phyloP scores from a whole-genome alignment of 2,888 invertebrate species.

The Drosophila pullipes region DNA sequence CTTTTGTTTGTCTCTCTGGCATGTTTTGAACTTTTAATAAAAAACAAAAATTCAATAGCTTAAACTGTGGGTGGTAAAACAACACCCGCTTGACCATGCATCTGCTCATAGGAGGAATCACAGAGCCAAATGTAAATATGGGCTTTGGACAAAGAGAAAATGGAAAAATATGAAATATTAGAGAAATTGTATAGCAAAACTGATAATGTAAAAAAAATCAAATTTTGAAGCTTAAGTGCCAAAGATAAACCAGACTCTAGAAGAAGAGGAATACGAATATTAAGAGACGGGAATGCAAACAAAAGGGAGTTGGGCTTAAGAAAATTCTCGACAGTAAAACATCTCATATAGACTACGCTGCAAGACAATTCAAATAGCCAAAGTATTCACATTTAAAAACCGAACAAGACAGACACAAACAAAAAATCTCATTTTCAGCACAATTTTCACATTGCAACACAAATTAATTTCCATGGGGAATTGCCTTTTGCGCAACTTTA shows the following conservation, averaged over 20 bases:
- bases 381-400: slow-evolving; percentile 28
- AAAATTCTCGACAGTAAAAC: slow-evolving; percentile 1
- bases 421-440: slow-evolving; percentile 68
- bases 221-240: not conserved
- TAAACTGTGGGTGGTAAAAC: slow-evolving; percentile 30
- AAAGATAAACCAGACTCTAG: not conserved
- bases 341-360: not conserved
- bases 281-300: not conserved
- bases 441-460: slow-evolving; percentile 76
- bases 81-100: not conserved
- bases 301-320: not conserved
- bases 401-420: slow-evolving; percentile 15
- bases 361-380: slow-evolving; percentile 20
- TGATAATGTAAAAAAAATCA: not conserved
- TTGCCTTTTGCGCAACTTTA: slow-evolving; percentile 75
- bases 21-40: slow-evolving; percentile 25
- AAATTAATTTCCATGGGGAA: slow-evolving; percentile 78
- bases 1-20: not conserved
- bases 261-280: not conserved
- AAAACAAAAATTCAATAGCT: slow-evolving; percentile 34
- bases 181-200: slow-evolving; percentile 1
- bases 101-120: slow-evolving; percentile 21
- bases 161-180: slow-evolving; percentile 1
- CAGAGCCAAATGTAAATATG: slow-evolving; percentile 36
- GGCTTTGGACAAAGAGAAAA: slow-evolving; percentile 8